Evolutionary conservation across 2,888 invertebrate species (phyloP), one percentile per base, ranked within the genome.

Genomic region (Idaea straminata): DNA sequence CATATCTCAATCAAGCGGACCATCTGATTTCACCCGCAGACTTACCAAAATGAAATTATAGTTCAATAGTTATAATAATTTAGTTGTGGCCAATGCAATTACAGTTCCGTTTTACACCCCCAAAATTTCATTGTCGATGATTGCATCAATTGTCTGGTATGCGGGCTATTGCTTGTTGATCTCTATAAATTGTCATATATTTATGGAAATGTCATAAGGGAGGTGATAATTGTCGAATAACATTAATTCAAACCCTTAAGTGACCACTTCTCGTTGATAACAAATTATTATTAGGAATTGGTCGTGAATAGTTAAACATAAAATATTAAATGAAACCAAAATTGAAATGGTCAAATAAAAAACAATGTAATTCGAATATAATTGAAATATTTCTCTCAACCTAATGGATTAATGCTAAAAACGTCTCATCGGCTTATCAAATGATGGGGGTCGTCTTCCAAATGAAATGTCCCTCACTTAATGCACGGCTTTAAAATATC

Each of bases 101-200:
- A 90, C 80, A 78, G 86, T 85, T 83, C 86, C 85, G 84, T 84
- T 85, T 87, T 84, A 83, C 86, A 83, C 84, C 89, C 25, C 90
- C 86, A 72, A 92, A 92, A 92, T 92, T 89, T 90, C 89, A 86
- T 89, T 88, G 88, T 79, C 82, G 88, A 91, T 92, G 91, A 92
- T 92, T 92, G 91, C 90, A 85, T 86, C 92, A 92, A 92, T 92
- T 92, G 92, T 91, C 82, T 84, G 80, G 81, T 79, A 92, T 92
- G 92, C 92, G 92, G 92, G 79, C 81, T 86, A 89, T 85, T 85
- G 90, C 89, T 89, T 87, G 92, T 89, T 89, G 87, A 84, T 86
- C 84, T 82, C 80, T 78, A 84, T 91, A 87, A 88, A 89, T 87
- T 85, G 82, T 85, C 82, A 87, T 85, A 81, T 82, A 83, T 85